phyloP scores from a whole-genome alignment of 2,797 vertebrate species.

The Passerculus sandwichensis region DNA sequence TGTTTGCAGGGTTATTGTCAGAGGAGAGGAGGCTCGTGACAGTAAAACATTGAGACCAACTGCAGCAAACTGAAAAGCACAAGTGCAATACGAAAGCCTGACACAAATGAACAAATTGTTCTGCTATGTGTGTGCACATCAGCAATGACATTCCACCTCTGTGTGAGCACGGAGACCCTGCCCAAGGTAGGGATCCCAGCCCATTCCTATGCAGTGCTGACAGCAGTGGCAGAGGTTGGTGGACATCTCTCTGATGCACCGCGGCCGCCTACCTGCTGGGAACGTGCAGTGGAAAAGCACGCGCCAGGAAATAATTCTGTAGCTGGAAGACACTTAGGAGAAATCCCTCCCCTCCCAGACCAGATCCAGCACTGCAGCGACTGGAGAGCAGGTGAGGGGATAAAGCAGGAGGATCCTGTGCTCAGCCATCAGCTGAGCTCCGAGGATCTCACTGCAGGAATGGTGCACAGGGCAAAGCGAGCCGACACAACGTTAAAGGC shows the following conservation, averaged over 20 bases:
- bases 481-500: background rate
- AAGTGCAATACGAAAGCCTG: background rate
- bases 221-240: rapidly evolving
- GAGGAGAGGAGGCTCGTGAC: background rate
- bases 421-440: background rate
- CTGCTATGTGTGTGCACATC: rapidly evolving
- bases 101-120: background rate
- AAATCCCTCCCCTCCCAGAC: conserved; percentile 17
- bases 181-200: background rate
- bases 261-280: background rate
- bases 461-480: rapidly evolving
- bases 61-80: background rate
- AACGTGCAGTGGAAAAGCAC: background rate
- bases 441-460: rapidly evolving
- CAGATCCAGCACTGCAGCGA: background rate
- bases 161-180: background rate
- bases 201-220: rapidly evolving
- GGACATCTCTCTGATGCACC: rapidly evolving
- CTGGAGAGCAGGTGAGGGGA: background rate
- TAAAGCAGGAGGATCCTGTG: background rate
- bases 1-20: background rate
- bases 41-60: background rate
- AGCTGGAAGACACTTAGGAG: conserved; percentile 19
- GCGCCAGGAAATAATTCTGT: background rate
- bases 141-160: background rate